Evolutionary conservation across 2,888 invertebrate species (phyloP), one percentile per base, ranked within the genome.

Genomic region (Drosophila rubida): DNA sequence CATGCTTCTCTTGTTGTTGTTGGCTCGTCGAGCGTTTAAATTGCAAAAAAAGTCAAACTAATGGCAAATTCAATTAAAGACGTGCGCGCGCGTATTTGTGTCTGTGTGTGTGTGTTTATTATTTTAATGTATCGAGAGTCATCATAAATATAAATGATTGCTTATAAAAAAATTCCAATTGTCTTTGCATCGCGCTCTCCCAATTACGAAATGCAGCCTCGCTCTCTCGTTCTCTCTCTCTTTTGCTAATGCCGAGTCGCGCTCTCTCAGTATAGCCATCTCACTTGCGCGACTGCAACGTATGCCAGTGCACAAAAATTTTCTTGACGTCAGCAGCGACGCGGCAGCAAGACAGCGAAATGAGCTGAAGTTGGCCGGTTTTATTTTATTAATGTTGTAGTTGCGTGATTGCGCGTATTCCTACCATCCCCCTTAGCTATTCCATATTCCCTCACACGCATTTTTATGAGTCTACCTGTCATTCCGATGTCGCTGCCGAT

Each of bases 291-390:
- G 60, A 48, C 55, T 72, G 73, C 78, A 79, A 32, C 46, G 70
- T 75, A 78, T 79, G 58, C 77, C 59, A 69, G 66, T 82, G 81
- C 81, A 84, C 53, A 63, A 55, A 69, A 50, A 73, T 71, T 79
- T 70, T 69, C 62, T 70, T 75, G 71, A 78, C 68, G 75, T 80
- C 64, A 64, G 62, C 75, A 69, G 70, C 64, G 55, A 16, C 64
- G 50, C 35, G 23, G 5, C 42, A 49, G 27, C 35, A 30, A 27
- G 49, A 14, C 46, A 37, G 22, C 13, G 51, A 13, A 11, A 35
- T 11, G 11, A 35, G 11, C 32, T 32, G 22, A 16, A 44, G 37
- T 49, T 42, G 54, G 75, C 69, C 75, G 62, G 75, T 75, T 80
- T 66, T 59, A 44, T 53, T 61, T 61, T 59, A 39, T 51, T 41